These are phyloP conservation scores for Helicoverpa armigera DNA, from an alignment of 1,140 invertebrate genomes.

Conservation along the genomic window DNA sequence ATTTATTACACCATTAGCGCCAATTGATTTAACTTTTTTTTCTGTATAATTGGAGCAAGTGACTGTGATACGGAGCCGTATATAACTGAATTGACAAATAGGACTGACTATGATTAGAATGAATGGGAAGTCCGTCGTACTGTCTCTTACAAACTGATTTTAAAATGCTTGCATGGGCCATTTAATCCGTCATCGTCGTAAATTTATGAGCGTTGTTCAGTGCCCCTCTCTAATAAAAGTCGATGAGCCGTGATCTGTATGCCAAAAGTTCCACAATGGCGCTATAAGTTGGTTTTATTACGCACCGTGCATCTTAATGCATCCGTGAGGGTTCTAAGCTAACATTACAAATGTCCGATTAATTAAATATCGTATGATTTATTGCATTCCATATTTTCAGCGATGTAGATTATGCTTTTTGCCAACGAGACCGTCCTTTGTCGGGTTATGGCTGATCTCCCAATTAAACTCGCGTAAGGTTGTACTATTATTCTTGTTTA, in stretches of 20 bases:
- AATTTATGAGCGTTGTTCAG: conserved; percentile 73
- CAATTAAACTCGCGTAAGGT: neutral
- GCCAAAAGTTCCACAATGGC: conserved; percentile 70
- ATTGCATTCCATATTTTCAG: conserved; percentile 38
- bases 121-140: conserved; percentile 20
- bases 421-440: neutral
- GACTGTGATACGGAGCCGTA: neutral
- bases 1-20: conserved; percentile 32
- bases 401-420: conserved; percentile 13
- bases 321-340: conserved; percentile 47
- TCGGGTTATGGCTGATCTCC: neutral
- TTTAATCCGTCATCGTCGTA: conserved; percentile 77
- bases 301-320: conserved; percentile 53
- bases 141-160: conserved; percentile 56
- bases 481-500: neutral
- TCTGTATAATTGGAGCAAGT: conserved; percentile 17
- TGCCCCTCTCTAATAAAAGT: conserved; percentile 75
- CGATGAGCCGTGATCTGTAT: conserved; percentile 80
- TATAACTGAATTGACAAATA: conserved; percentile 34
- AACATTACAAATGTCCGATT: conserved; percentile 41
- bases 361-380: conserved; percentile 47
- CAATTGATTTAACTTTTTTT: conserved; percentile 28
- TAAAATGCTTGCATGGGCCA: conserved; percentile 69
- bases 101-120: conserved; percentile 16
- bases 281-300: conserved; percentile 66